Evolutionary conservation across 2,797 vertebrate genomes (phyloP), one percentile per base, ranked within the genome.

Genomic region (Pseudomugil gertrudae): DNA sequence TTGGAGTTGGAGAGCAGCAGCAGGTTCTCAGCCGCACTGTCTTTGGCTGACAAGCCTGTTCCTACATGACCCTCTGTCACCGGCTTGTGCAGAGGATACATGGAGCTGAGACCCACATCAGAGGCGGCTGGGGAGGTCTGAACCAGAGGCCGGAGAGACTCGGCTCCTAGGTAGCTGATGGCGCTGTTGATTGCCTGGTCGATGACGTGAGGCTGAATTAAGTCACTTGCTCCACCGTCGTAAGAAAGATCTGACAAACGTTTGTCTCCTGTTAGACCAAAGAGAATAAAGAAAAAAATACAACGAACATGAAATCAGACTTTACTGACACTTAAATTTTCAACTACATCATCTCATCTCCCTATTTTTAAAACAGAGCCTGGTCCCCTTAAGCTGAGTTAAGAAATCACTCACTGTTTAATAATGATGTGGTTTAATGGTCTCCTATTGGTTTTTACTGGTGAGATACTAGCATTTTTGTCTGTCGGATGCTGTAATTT

Each of bases 131-230:
- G 96, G 0, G 97, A 96, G 5, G 97, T 98, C 90, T 99, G 98
- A 53, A 99, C 95, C 48, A 99, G 91, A 0, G 98, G 98, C 32
- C 98, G 96, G 80, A 99, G 90, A 1, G 98, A 96, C 87, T 99
- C 98, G 0, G 98, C 98, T 30, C 98, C 98, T 70, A 99, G 91
- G 87, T 98, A 99, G 78, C 92, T 98, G 91, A 99, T 99, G 87
- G 98, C 98, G 0, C 97, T 99, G 92, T 99, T 99, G 88, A 99
- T 99, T 90, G 98, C 96, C 91, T 99, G 98, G 93, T 99, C 97
- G 15, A 99, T 98, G 71, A 99, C 97, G 0, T 97, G 96, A 0
- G 96, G 97, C 89, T 98, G 96, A 92, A 98, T 98, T 68, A 98
- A 91, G 63, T 98, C 96, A 0, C 93, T 92, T 21, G 92, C 53